Evolutionary conservation across 1,140 invertebrate species (phyloP).

Genomic region (Zaprionus gabonicus): DNA sequence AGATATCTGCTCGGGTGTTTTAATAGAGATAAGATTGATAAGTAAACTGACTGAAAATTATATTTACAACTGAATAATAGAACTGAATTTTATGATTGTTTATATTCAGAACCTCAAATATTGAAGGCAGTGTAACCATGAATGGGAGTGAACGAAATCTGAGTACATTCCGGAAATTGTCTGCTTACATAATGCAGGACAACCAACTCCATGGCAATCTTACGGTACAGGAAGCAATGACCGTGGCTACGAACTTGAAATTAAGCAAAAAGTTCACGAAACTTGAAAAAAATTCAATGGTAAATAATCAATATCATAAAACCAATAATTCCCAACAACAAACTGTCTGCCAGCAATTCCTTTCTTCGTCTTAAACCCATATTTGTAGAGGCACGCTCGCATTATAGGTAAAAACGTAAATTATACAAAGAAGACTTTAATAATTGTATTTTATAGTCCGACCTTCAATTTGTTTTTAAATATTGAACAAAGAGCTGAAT

Average conservation of each 20-base stretch:
- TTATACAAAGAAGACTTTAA: too few species aligned
- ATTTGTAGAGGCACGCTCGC: too few species aligned
- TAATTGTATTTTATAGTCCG: too few species aligned
- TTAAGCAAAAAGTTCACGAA: constrained; percentile 89
- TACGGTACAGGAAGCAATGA: constrained; percentile 97
- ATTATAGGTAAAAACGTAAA: too few species aligned
- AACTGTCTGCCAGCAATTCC: too few species aligned
- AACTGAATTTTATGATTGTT: neutral
- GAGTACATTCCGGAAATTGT: constrained; percentile 95
- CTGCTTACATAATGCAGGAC: constrained; percentile 99
- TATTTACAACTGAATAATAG: neutral
- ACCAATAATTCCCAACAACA: neutral
- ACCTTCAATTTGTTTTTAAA: too few species aligned
- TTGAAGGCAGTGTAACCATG: constrained; percentile 92
- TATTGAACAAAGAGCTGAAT: too few species aligned
- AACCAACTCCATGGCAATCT: constrained; percentile 97
- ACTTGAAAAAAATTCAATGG: constrained; percentile 92
- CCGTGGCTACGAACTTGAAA: constrained; percentile 95
- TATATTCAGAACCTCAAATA: constrained; percentile 88
- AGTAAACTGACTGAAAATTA: too few species aligned
- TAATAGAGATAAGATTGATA: neutral
- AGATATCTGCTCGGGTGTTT: neutral
- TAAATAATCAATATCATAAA: constrained; percentile 85
- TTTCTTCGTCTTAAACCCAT: too few species aligned
- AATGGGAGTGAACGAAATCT: constrained; percentile 95